phyloP scores from a whole-genome alignment of 2,888 invertebrate species.

The Hermaeophaga mercurialis region DNA sequence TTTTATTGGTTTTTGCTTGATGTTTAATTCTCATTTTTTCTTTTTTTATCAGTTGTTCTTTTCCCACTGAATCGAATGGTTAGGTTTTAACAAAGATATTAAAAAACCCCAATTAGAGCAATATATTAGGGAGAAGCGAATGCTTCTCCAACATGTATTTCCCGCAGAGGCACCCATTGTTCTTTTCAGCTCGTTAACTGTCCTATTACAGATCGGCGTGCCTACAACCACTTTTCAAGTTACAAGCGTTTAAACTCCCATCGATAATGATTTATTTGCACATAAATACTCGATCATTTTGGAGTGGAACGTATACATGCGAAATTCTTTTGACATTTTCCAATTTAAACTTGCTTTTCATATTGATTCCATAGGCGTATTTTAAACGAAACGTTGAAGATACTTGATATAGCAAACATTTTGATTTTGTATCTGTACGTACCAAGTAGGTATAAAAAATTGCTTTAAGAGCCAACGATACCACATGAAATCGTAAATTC shows the following conservation, averaged over 20 bases:
- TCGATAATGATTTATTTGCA: slow-evolving; percentile 25
- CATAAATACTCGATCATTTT: slow-evolving; percentile 21
- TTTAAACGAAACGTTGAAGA: neutral
- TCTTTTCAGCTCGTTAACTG: slow-evolving; percentile 17
- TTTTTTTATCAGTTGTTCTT: too few species aligned
- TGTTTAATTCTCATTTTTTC: too few species aligned
- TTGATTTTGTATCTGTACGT: too few species aligned
- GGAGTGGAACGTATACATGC: slow-evolving; percentile 12
- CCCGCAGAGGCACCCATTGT: slow-evolving; percentile 18
- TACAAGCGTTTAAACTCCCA: slow-evolving; percentile 21
- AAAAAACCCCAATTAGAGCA: too few species aligned
- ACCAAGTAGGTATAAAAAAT: too few species aligned
- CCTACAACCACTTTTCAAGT: slow-evolving; percentile 18
- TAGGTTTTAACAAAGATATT: too few species aligned
- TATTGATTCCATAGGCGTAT: neutral
- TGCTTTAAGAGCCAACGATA: too few species aligned
- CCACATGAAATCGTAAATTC: too few species aligned
- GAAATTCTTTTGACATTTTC: slow-evolving; percentile 10
- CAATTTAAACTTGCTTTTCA: neutral
- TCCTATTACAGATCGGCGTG: slow-evolving; percentile 11
- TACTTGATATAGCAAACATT: too few species aligned
- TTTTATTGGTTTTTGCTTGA: too few species aligned
- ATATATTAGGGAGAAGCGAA: too few species aligned
- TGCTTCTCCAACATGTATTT: neutral
- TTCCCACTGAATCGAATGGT: too few species aligned